Evolutionary conservation across 2,113 vertebrate genomes (phyloP).

Genomic region (Columbina picui): DNA sequence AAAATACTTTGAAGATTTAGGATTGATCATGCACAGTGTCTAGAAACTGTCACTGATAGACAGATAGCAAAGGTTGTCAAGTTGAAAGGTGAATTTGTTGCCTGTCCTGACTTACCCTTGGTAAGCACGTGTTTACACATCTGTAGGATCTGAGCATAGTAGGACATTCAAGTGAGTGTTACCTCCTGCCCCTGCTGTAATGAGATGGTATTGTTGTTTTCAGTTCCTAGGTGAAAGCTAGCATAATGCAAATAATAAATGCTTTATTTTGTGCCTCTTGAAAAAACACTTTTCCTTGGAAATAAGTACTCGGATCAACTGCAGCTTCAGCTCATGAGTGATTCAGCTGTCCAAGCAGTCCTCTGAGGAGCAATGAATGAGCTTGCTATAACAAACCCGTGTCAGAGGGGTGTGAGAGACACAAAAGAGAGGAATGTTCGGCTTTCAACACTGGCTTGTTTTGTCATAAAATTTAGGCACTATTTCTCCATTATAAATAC

Average conservation of each 20-base stretch:
- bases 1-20: background rate
- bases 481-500: background rate
- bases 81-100: background rate
- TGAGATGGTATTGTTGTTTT: background rate
- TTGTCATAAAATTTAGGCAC: background rate
- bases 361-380: background rate
- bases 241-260: constrained; percentile 17
- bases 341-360: background rate
- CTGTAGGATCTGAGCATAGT: background rate
- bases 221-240: background rate
- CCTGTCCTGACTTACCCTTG: background rate
- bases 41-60: background rate
- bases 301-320: background rate
- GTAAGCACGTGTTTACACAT: background rate
- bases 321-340: background rate
- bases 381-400: background rate
- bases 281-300: constrained; percentile 15
- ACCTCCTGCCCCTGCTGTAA: background rate
- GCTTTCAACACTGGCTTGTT: background rate
- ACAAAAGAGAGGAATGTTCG: background rate
- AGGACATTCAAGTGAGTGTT: background rate
- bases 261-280: background rate
- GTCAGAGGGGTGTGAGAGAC: background rate
- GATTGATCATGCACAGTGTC: background rate
- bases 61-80: background rate